Percentiles rank a stretch among this genome's conserved stretches.
These are phyloP conservation scores for Halcyon senegalensis DNA, from an alignment of 2,113 vertebrate species.

Conservation along the genomic window DNA sequence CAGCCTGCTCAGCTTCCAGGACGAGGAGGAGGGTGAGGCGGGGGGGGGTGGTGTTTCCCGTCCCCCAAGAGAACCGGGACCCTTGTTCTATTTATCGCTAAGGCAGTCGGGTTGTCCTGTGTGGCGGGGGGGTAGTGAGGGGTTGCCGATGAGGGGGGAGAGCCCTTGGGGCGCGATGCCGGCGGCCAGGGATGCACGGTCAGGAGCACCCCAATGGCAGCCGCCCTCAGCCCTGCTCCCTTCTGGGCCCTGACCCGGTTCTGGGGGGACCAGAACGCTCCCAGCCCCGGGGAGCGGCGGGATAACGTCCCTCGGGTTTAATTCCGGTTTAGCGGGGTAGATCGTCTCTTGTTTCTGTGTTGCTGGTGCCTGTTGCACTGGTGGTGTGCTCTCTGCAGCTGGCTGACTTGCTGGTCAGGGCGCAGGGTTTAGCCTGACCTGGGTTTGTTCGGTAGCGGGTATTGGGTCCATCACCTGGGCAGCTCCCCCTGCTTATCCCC, in stretches of 20 bases:
- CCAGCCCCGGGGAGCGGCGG: background rate
- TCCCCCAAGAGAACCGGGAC: accelerated
- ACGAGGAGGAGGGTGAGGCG: constrained; percentile 88
- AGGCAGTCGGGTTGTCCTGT: background rate
- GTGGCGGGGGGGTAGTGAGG: too few relatives aligned
- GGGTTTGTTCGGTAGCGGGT: background rate
- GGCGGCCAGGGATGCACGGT: too few relatives aligned
- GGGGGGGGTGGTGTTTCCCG: too few relatives aligned
- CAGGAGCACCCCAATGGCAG: background rate
- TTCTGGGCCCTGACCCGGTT: background rate
- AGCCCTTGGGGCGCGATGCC: too few relatives aligned
- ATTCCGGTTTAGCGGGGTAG: accelerated
- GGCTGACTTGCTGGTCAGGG: background rate
- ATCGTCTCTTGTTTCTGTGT: background rate
- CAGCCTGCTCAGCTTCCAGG: constrained; percentile 88
- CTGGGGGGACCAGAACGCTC: background rate
- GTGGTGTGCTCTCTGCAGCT: background rate
- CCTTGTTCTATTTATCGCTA: accelerated
- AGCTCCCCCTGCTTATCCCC: too few relatives aligned
- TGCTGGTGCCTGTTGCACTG: background rate
- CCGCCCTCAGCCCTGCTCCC: too few relatives aligned
- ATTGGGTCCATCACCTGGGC: too few relatives aligned
- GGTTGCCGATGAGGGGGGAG: background rate
- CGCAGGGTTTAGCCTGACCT: background rate
- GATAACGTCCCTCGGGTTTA: background rate